These are phyloP conservation scores for Petrocephalus zakoni DNA, from an alignment of 2,113 vertebrate genomes.

Conservation along the genomic window DNA sequence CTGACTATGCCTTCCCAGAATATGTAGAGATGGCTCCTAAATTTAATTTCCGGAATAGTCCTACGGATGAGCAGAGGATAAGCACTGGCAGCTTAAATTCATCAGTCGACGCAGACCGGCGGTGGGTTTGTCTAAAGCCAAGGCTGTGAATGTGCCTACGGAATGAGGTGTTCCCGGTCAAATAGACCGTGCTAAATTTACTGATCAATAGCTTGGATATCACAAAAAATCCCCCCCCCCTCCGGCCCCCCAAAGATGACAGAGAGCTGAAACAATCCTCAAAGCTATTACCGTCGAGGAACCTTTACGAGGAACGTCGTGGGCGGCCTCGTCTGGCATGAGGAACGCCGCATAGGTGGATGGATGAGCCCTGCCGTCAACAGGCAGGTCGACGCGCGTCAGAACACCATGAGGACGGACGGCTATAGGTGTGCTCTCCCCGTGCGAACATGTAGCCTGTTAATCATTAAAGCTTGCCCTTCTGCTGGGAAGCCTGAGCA, in stretches of 20 bases:
- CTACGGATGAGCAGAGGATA: not conserved
- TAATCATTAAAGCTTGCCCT: not conserved
- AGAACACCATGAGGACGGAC: not conserved
- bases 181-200: conserved; percentile 37
- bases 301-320: not conserved
- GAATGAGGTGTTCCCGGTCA: conserved; percentile 1
- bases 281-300: conserved; percentile 33
- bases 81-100: not conserved
- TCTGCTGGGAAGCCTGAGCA: not conserved
- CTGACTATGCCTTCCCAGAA: not conserved
- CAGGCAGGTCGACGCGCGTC: not conserved
- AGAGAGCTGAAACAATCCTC: conserved; percentile 41
- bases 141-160: not conserved
- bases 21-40: not conserved
- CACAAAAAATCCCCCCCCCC: conserved; percentile 36
- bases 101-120: not conserved
- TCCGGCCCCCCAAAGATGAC: conserved; percentile 16
- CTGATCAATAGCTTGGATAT: conserved; percentile 51
- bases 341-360: not conserved
- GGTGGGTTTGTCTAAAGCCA: not conserved
- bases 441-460: not conserved
- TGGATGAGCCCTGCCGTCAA: not conserved
- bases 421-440: not conserved
- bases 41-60: not conserved
- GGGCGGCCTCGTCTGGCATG: not conserved